Conservation (phyloP, 2,797 vertebrate species). For the Sebastes iracundus region DNA sequence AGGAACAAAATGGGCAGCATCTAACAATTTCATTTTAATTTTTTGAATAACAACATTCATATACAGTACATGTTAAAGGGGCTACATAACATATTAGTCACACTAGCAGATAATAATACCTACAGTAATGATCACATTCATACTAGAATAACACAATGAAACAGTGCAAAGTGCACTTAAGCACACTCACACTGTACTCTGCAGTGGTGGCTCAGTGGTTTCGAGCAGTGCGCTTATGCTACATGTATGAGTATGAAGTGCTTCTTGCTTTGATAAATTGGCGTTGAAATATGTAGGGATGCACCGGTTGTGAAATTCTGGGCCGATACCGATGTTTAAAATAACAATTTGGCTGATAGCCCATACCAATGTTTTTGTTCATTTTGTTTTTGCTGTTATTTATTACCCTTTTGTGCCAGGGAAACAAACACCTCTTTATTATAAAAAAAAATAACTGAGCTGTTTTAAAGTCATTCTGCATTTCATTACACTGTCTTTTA, state of each 20-base stretch:
- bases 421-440: neutral
- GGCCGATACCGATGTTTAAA: neutral
- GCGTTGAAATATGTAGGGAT: neutral
- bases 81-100: neutral
- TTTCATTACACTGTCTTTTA: too few relatives aligned
- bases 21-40: neutral
- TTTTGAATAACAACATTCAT: neutral
- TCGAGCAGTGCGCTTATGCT: neutral
- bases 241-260: neutral
- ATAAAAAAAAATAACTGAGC: neutral
- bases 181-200: slow-evolving; percentile 3
- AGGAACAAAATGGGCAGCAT: neutral
- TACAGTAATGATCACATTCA: neutral
- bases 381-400: neutral
- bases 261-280: neutral
- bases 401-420: neutral
- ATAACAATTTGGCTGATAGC: neutral
- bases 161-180: slow-evolving; percentile 13
- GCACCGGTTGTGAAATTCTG: neutral
- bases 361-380: neutral
- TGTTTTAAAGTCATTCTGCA: neutral
- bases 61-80: neutral
- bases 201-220: neutral
- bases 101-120: slow-evolving; percentile 3
- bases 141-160: neutral